Evolutionary conservation across 2,888 invertebrate species (phyloP), one percentile per base, ranked within the genome.

Genomic region (Brachynemurus nebulosus): DNA sequence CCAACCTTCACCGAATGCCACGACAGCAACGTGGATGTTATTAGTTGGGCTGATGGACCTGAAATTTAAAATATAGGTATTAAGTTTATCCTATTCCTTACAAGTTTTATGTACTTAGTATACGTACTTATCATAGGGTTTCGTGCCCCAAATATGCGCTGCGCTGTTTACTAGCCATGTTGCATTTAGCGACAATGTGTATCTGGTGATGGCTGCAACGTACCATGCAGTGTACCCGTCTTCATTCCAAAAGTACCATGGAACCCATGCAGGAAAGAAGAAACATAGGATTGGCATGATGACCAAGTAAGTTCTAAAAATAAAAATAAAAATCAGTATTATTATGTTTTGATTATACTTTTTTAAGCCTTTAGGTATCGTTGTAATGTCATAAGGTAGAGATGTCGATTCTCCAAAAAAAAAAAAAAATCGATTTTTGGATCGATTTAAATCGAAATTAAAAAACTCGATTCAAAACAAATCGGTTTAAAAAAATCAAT

Each of bases 151-250:
- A 54, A 89, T 80, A 61, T 93, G 93, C 1, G 93, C 93, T 0
- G 86, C 88, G 47, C 89, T 90, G 68, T 95, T 95, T 14, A 95
- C 90, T 47, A 88, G 67, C 93, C 93, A 95, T 0, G 93, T 95
- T 55, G 78, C 72, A 62, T 96, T 83, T 36, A 95, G 71, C 0
- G 80, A 74, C 5, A 82, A 37, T 3, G 79, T 77, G 65, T 91
- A 93, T 44, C 92, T 74, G 51, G 82, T 67, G 48, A 91, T 68
- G 8, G 78, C 74, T 8, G 78, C 74, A 33, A 80, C 69, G 63
- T 86, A 86, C 78, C 86, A 90, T 9, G 88, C 75, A 17, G 72
- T 69, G 67, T 76, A 76, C 0, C 78, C 65, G 20, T 72, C 72
- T 59, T 90, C 91, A 2, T 76, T 76, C 83, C 89, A 88, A 42